phyloP scores from a whole-genome alignment of 2,113 vertebrate genomes.

The Triplophysa tibetana region DNA sequence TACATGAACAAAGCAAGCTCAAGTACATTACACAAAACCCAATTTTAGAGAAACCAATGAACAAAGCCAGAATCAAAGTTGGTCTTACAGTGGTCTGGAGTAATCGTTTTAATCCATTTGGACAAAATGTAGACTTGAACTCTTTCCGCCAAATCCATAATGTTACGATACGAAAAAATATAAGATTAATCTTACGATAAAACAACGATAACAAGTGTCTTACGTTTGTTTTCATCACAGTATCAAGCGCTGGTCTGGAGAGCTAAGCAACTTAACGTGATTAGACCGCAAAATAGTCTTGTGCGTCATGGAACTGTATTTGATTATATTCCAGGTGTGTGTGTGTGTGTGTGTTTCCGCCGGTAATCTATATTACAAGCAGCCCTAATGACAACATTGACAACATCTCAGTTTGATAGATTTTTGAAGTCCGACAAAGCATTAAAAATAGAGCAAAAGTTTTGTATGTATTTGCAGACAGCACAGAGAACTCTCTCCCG shows the following conservation, averaged over 20 bases:
- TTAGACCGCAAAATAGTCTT: constrained; percentile 55
- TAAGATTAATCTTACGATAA: background rate
- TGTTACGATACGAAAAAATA: too few relatives aligned
- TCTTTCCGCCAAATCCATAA: too few relatives aligned
- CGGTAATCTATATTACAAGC: background rate
- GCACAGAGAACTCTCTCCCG: background rate
- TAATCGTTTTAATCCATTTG: background rate
- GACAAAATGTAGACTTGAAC: too few relatives aligned
- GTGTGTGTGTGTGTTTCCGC: constrained; percentile 27
- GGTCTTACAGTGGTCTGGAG: background rate
- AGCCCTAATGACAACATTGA: background rate
- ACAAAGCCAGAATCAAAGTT: too few relatives aligned
- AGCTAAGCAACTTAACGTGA: constrained; percentile 57
- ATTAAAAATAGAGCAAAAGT: constrained; percentile 16
- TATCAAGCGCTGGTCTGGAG: constrained; percentile 31
- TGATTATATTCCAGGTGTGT: constrained; percentile 37
- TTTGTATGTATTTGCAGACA: background rate
- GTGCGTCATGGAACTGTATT: constrained; percentile 67
- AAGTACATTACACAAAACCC: background rate
- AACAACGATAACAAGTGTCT: background rate
- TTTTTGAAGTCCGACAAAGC: background rate
- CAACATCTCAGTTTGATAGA: background rate
- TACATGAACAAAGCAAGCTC: background rate
- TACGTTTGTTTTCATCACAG: constrained; percentile 41
- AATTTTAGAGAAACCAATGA: constrained; percentile 4